Conservation (phyloP, 2,888 invertebrate species). For the Anagyrus pseudococci region DNA sequence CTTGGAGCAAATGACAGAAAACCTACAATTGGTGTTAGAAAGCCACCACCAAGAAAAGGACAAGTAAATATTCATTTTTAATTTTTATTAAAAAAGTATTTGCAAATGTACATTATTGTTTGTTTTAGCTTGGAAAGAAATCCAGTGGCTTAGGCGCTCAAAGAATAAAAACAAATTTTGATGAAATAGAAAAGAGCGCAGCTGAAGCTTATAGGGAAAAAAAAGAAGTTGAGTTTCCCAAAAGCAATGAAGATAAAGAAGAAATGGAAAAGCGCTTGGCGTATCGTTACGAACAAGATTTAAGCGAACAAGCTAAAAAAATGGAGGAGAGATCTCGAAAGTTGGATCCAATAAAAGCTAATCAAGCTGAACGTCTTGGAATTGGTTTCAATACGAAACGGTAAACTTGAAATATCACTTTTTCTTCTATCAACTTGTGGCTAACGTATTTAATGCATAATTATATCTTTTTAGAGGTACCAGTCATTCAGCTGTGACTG, state of each 20-base stretch:
- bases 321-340: constrained; percentile 76
- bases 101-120: constrained; percentile 17
- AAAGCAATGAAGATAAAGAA: constrained; percentile 66
- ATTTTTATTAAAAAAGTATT: constrained; percentile 9
- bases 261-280: constrained; percentile 76
- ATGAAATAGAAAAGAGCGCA: constrained; percentile 91
- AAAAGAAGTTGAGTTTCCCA: constrained; percentile 56
- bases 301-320: constrained; percentile 72
- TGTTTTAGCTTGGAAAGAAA: constrained; percentile 82
- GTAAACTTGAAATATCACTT: constrained; percentile 54
- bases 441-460: too few species aligned
- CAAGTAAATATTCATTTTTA: constrained; percentile 65
- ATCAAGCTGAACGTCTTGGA: constrained; percentile 90
- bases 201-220: constrained; percentile 69
- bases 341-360: constrained; percentile 82
- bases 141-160: constrained; percentile 88
- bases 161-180: constrained; percentile 92
- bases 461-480: constrained; percentile 66
- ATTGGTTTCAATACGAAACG: constrained; percentile 78
- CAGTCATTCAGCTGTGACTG: constrained; percentile 86
- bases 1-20: constrained; percentile 61
- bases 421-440: neutral
- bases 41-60: constrained; percentile 72
- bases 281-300: constrained; percentile 72
- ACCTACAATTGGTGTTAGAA: constrained; percentile 75